Conservation (phyloP, 2,113 vertebrate species). For the Sphyrna mokarran region DNA sequence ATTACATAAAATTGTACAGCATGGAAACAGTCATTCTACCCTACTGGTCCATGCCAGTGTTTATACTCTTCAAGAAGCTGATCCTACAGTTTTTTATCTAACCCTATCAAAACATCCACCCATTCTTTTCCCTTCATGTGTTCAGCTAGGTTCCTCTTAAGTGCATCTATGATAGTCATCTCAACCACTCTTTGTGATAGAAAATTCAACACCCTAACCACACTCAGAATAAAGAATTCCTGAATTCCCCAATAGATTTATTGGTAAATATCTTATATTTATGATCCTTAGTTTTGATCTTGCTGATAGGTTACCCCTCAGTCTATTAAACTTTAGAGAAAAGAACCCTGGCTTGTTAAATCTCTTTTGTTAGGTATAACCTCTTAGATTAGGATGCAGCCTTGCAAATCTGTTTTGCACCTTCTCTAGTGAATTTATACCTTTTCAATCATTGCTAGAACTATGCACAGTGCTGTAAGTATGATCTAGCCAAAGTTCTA, state of each 20-base stretch:
- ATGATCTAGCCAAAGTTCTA: too few relatives aligned
- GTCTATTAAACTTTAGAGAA: not conserved
- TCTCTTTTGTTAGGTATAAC: not conserved
- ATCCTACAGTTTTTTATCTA: not conserved
- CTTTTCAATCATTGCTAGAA: too few relatives aligned
- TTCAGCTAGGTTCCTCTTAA: not conserved
- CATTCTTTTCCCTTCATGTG: not conserved
- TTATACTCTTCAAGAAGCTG: not conserved
- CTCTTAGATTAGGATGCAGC: not conserved
- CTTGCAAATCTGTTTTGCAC: not conserved
- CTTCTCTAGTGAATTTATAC: too few relatives aligned
- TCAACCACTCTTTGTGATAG: not conserved
- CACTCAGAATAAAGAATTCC: not conserved
- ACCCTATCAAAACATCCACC: not conserved
- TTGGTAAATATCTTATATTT: not conserved
- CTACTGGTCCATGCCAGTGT: not conserved
- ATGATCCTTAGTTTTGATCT: not conserved
- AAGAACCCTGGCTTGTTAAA: not conserved
- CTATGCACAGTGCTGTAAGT: too few relatives aligned
- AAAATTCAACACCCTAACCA: not conserved
- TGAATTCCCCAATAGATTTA: not conserved
- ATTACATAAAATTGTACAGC: not conserved
- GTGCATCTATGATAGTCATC: not conserved
- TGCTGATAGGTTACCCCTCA: not conserved
- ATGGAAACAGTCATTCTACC: not conserved